Percentiles rank a stretch among this genome's conserved stretches.
These are phyloP conservation scores for Merluccius polli DNA, from an alignment of 2,797 vertebrate genomes.

Conservation along the genomic window DNA sequence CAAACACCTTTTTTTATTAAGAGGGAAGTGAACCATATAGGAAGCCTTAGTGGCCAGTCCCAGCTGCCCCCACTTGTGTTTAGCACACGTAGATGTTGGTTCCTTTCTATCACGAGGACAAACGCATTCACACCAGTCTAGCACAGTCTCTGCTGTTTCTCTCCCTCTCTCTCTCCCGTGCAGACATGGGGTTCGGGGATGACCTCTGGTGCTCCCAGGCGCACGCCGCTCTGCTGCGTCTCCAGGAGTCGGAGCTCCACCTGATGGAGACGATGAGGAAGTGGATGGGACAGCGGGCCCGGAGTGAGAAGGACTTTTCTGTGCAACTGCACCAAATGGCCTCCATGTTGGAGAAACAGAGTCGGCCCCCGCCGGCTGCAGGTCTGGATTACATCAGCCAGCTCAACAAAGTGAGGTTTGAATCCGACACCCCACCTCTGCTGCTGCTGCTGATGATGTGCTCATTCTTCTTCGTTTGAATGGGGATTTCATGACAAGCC, in stretches of 20 bases:
- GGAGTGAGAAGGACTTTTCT: constrained; percentile 90
- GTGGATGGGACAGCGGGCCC: constrained; percentile 91
- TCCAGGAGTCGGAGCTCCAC: constrained; percentile 90
- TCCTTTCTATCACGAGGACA: neutral
- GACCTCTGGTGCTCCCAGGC: constrained; percentile 85
- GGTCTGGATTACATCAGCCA: constrained; percentile 74
- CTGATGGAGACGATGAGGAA: constrained; percentile 94
- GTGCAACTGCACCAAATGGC: constrained; percentile 88
- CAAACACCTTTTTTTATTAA: constrained; percentile 22
- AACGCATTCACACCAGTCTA: neutral
- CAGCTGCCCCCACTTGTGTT: constrained; percentile 20
- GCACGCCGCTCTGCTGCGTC: constrained; percentile 79
- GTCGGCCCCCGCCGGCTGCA: constrained; percentile 66
- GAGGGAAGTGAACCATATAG: constrained; percentile 56
- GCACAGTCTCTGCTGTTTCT: neutral
- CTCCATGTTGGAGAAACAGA: constrained; percentile 77
- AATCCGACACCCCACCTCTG: no score
- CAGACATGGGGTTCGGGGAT: constrained; percentile 84
- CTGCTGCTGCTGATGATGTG: no score
- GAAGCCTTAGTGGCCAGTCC: constrained; percentile 25
- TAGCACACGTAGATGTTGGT: neutral
- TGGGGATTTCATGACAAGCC: neutral
- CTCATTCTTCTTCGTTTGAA: neutral
- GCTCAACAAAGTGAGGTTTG: constrained; percentile 80
- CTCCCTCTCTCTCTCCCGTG: neutral